Conservation (phyloP, 2,797 vertebrate species). For the Anabacerthia variegaticeps region DNA sequence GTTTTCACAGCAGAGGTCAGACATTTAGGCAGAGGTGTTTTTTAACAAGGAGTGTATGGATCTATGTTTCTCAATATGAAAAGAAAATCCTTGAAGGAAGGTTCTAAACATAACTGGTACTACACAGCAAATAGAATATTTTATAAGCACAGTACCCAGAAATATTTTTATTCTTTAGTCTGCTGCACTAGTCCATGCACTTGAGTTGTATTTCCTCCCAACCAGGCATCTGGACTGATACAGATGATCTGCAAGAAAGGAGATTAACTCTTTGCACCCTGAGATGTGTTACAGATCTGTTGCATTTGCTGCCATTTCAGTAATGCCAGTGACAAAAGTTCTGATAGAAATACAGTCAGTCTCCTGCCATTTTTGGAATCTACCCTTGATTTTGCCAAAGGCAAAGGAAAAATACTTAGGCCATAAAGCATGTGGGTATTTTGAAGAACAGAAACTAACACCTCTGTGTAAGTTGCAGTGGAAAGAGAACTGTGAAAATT, state of each 20-base stretch:
- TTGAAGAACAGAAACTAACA: background rate
- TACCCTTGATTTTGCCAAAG: background rate
- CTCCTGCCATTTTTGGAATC: background rate
- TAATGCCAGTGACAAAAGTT: background rate
- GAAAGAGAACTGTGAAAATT: background rate
- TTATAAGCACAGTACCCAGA: conserved; percentile 42
- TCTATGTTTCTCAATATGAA: conserved; percentile 38
- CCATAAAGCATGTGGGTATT: background rate
- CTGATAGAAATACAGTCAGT: background rate
- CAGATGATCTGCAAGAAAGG: conserved; percentile 45
- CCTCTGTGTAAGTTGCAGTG: background rate
- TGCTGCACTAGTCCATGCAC: conserved; percentile 12
- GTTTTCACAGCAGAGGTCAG: conserved; percentile 29
- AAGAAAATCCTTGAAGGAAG: conserved; percentile 31
- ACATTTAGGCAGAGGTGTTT: conserved; percentile 27
- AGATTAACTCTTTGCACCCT: conserved; percentile 56
- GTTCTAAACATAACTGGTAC: conserved; percentile 4
- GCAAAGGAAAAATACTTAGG: background rate
- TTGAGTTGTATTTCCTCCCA: conserved; percentile 52
- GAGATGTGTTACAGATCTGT: conserved; percentile 18
- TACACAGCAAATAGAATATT: conserved; percentile 46
- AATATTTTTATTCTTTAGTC: conserved; percentile 51
- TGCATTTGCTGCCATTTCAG: conserved; percentile 11
- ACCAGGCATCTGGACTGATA: conserved; percentile 58
- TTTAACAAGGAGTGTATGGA: conserved; percentile 23